Evolutionary conservation across 2,888 invertebrate species (phyloP).

Genomic region (Lochmaea crataegi): DNA sequence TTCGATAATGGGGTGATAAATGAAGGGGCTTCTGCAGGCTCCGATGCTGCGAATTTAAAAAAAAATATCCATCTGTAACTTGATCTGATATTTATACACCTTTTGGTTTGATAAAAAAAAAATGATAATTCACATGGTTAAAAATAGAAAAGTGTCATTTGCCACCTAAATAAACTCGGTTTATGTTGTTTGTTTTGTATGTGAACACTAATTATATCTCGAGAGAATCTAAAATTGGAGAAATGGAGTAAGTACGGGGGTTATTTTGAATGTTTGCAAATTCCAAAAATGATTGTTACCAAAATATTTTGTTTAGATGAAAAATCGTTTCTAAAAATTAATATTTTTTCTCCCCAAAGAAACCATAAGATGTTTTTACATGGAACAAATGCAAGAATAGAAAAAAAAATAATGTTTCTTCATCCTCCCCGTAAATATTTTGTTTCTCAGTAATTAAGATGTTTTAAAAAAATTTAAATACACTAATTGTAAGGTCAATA

Average conservation of each 20-base stretch:
- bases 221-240: slow-evolving; percentile 11
- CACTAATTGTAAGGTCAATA: slow-evolving; percentile 1
- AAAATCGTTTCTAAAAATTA: too few species aligned
- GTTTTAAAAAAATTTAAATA: not conserved
- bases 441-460: too few species aligned
- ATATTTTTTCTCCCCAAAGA: too few species aligned
- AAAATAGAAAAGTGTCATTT: slow-evolving; percentile 19
- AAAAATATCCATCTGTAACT: slow-evolving; percentile 4
- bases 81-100: too few species aligned
- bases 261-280: not conserved
- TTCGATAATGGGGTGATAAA: slow-evolving; percentile 75
- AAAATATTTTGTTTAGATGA: too few species aligned
- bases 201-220: slow-evolving; percentile 10
- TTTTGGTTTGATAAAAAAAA: not conserved
- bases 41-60: slow-evolving; percentile 65
- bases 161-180: not conserved
- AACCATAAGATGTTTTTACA: too few species aligned
- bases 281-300: too few species aligned
- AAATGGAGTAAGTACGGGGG: not conserved
- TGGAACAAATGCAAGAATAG: too few species aligned
- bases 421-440: too few species aligned
- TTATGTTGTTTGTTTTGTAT: not conserved
- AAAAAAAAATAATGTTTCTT: too few species aligned
- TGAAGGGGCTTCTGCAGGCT: slow-evolving; percentile 72
- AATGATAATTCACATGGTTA: not conserved